phyloP scores from a whole-genome alignment of 2,797 vertebrate species.

The Hemibagrus guttatus region DNA sequence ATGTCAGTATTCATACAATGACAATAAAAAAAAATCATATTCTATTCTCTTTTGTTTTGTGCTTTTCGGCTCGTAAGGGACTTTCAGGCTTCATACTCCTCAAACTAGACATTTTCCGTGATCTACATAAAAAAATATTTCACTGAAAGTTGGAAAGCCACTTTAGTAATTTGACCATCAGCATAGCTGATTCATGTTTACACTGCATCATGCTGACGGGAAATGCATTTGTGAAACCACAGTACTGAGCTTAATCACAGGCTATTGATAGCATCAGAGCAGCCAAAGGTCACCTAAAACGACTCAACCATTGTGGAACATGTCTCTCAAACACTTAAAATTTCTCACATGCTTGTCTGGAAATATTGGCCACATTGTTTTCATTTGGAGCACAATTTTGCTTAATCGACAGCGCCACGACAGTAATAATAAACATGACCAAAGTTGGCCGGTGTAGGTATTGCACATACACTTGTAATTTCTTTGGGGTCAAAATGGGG shows the following conservation, averaged over 20 bases:
- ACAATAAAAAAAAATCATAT: not conserved
- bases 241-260: not conserved
- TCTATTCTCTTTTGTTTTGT: not conserved
- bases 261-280: conserved; percentile 21
- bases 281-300: conserved; percentile 12
- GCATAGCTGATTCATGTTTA: not conserved
- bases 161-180: not conserved
- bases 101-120: not conserved
- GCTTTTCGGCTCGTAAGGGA: not conserved
- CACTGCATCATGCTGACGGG: conserved; percentile 8
- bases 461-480: not conserved
- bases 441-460: not conserved
- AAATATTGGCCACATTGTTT: not conserved
- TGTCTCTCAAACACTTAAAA: not conserved
- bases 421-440: not conserved
- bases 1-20: not conserved
- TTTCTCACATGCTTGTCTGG: not conserved
- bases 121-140: too few species aligned
- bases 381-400: not conserved
- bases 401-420: not conserved
- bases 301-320: conserved; percentile 24
- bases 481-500: not conserved
- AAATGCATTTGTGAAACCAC: conserved; percentile 22
- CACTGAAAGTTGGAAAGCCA: not conserved
- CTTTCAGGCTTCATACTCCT: not conserved